These are phyloP conservation scores for Leptodactylus fallax DNA, from an alignment of 2,797 vertebrate genomes.

Conservation along the genomic window DNA sequence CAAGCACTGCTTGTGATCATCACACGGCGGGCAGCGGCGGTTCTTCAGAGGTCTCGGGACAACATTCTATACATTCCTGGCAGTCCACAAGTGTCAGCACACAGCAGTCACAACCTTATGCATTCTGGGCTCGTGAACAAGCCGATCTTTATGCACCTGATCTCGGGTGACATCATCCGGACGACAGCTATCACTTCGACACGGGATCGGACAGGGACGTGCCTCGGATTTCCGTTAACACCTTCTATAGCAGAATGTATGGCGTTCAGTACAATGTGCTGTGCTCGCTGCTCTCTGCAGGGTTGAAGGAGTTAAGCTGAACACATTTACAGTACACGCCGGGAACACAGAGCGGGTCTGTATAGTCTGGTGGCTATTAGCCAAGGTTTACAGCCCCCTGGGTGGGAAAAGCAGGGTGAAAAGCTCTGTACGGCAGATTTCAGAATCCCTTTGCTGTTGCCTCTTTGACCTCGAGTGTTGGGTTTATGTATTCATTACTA, in stretches of 20 bases:
- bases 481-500: constrained; percentile 76
- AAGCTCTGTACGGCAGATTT: constrained; percentile 79
- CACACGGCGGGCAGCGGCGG: constrained; percentile 79
- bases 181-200: constrained; percentile 61
- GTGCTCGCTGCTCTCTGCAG: background rate
- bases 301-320: constrained; percentile 61
- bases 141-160: constrained; percentile 73
- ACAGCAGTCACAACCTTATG: constrained; percentile 72
- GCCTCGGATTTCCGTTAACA: constrained; percentile 67
- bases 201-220: background rate
- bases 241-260: background rate
- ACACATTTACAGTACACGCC: constrained; percentile 72
- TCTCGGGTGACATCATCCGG: background rate
- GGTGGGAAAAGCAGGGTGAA: constrained; percentile 92
- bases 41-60: constrained; percentile 86
- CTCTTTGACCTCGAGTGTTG: constrained; percentile 78
- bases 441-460: constrained; percentile 81
- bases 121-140: constrained; percentile 71
- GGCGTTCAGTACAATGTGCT: background rate
- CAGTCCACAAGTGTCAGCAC: constrained; percentile 82
- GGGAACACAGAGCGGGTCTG: constrained; percentile 76
- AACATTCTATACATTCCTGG: constrained; percentile 93
- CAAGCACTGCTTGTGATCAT: constrained; percentile 77
- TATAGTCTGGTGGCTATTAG: constrained; percentile 77
- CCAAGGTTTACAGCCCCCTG: constrained; percentile 94